Base-by-base conservation (phyloP, 2,888 invertebrate species). In the Ariolimax columbianus region DNA sequence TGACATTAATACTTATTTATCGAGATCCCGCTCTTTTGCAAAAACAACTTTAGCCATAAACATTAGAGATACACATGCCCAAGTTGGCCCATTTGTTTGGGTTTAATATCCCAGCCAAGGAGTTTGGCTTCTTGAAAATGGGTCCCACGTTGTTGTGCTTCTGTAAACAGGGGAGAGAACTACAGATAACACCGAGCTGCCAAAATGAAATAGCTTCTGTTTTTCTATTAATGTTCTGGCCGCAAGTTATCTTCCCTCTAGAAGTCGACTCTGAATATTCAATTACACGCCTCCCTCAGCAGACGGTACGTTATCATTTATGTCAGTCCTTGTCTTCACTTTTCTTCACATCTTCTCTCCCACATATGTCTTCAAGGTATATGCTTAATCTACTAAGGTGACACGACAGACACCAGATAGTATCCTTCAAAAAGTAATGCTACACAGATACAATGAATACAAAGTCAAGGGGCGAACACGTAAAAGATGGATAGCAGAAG, bases 141-240 rank as follows among this genome's bases (percentile, higher is more conserved):
- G 30, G 43, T 73, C 43, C 73, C 43, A 43, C 73, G 73, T 40
- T 40, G 43, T 9, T 40, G 6, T 47, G 23, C 33, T 19, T 36
- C 75, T 19, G 36, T 23, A 51, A 47, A 75, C 47, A 19, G 17
- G 30, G 33, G 51, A 51, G 30, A 0, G 51, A 51, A 51, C 23
- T 51, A 1, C 4, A 75, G 75, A 75, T 75, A 75, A 51, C 51
- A 33, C 75, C 1, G 51, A 26, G 30, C 33, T 51, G 51, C 33
- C 36, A 75, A 51, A 75, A 47, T 75, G 33, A 75, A 51, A 75
- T 33, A 75, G n/a, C 75, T 33, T 9, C 33, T 75, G 75, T 51
- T 51, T 75, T 33, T 75, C 75, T 73, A 36, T 33, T 33, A 33
- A 75, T 51, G 17, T 47, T 75, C 51, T 51, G 51, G 33, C 33